Evolutionary conservation across 2,113 vertebrate species (phyloP).

Genomic region (Lethenteron reissneri): DNA sequence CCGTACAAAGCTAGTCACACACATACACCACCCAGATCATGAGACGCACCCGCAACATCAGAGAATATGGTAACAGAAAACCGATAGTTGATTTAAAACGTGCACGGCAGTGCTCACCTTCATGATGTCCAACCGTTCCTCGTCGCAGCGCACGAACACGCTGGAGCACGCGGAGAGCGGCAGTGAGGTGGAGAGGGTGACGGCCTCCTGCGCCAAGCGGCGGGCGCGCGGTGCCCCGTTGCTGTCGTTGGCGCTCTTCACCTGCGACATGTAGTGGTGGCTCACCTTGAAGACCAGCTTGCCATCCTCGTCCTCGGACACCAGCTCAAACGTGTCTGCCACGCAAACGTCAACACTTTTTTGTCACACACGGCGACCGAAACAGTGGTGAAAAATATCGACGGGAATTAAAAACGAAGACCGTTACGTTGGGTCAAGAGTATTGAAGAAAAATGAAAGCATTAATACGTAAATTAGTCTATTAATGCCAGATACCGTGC

Average conservation of each 20-base stretch:
- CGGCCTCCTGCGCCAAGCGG: conserved; percentile 83
- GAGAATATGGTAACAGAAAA: too few species aligned
- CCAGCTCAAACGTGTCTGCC: conserved; percentile 94
- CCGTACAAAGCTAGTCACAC: too few species aligned
- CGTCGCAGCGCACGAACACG: conserved; percentile 87
- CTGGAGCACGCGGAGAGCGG: conserved; percentile 85
- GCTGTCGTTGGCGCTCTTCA: conserved; percentile 82
- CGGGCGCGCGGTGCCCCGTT: conserved; percentile 81
- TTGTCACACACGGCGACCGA: too few species aligned
- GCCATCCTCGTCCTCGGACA: conserved; percentile 86
- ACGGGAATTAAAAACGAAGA: too few species aligned
- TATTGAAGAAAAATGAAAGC: too few species aligned
- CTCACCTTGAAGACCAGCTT: conserved; percentile 92
- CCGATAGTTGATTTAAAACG: not conserved
- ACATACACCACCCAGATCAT: too few species aligned
- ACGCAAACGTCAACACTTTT: too few species aligned
- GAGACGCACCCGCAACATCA: too few species aligned
- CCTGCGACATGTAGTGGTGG: conserved; percentile 99
- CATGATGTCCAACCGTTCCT: conserved; percentile 93
- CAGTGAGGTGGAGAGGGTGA: conserved; percentile 84
- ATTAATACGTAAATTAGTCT: too few species aligned
- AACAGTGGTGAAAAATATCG: too few species aligned
- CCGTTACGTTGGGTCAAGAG: too few species aligned
- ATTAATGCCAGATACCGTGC: too few species aligned
- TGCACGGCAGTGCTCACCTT: conserved; percentile 35